A percentile compares a stretch with the other conserved stretches of the same genome.
These are phyloP conservation scores for Poecilus cupreus DNA, from an alignment of 2,888 invertebrate species.

Conservation along the genomic window DNA sequence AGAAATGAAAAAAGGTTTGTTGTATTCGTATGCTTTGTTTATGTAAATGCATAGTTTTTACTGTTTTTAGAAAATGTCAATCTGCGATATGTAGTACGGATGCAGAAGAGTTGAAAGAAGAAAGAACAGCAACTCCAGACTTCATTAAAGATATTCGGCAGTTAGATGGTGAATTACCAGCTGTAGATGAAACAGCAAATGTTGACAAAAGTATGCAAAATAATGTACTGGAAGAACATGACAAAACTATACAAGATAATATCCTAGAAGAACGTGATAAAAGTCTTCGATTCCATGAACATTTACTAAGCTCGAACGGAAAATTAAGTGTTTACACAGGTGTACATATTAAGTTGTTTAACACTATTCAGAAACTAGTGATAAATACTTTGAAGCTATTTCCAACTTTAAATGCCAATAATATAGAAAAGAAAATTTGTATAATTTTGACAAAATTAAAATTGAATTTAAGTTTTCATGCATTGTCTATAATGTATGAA, in stretches of 20 bases:
- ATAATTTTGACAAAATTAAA: no score
- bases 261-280: neutral
- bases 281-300: neutral
- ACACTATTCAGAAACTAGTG: no score
- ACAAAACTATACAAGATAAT: neutral
- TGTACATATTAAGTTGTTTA: neutral
- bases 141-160: neutral
- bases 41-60: neutral
- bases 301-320: neutral
- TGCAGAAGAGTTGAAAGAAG: neutral
- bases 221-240: no score
- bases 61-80: neutral
- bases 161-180: neutral
- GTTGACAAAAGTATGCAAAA: no score
- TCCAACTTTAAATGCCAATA: neutral
- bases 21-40: neutral
- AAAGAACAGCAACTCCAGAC: neutral
- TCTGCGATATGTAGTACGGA: neutral
- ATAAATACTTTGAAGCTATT: no score
- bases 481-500: neutral
- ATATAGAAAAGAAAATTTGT: neutral
- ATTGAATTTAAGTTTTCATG: neutral
- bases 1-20: neutral
- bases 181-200: neutral
- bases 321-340: neutral